Conservation (phyloP, 2,113 vertebrate species). For the Vulpes lagopus region DNA sequence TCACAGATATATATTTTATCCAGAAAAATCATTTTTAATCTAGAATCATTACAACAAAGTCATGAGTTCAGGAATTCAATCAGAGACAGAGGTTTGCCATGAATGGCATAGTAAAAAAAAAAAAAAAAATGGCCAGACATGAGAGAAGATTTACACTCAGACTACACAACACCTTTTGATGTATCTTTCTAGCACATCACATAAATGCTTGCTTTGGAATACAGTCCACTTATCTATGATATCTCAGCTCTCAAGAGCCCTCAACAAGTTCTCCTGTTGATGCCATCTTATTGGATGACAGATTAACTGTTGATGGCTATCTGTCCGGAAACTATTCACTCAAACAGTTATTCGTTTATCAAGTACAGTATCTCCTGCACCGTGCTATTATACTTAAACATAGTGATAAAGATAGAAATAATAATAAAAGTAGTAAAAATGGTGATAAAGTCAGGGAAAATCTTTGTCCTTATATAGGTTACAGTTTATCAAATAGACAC, state of each 20-base stretch:
- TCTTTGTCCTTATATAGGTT: slow-evolving; percentile 47
- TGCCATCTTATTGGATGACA: background rate
- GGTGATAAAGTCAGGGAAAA: slow-evolving; percentile 50
- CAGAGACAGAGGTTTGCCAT: slow-evolving; percentile 35
- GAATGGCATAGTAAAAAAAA: background rate
- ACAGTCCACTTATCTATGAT: background rate
- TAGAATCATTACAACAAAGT: slow-evolving; percentile 12
- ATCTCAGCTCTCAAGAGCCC: background rate
- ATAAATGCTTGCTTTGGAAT: background rate
- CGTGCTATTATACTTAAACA: background rate
- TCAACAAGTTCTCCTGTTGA: background rate
- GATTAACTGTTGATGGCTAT: background rate
- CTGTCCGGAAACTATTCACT: slow-evolving; percentile 28
- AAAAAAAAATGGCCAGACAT: background rate
- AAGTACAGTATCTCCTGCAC: background rate
- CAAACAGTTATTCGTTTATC: slow-evolving; percentile 46
- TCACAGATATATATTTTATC: background rate
- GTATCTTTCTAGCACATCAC: background rate
- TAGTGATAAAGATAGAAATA: slow-evolving; percentile 27
- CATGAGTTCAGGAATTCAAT: slow-evolving; percentile 25
- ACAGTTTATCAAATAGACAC: slow-evolving; percentile 47
- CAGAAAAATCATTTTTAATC: slow-evolving; percentile 18
- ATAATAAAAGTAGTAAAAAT: slow-evolving; percentile 44
- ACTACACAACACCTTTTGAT: background rate
- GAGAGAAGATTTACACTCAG: background rate